These are phyloP conservation scores for Diorhabda carinulata DNA, from an alignment of 1,140 invertebrate genomes.

Conservation along the genomic window DNA sequence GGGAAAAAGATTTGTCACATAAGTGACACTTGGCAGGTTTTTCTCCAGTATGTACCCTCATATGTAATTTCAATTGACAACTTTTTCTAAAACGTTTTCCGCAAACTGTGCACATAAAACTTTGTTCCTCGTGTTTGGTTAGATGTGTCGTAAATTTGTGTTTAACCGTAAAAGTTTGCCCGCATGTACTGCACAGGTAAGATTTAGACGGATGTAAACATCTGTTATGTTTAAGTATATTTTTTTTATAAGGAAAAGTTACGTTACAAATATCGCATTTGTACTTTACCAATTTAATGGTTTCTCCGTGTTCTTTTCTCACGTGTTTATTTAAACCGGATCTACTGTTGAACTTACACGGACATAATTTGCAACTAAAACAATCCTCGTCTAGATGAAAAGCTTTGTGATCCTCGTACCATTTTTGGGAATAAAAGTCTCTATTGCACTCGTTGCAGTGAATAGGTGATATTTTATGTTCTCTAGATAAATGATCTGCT, in stretches of 20 bases:
- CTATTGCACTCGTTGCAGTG: not conserved
- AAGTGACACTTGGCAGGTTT: constrained; percentile 51
- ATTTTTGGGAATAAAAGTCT: not conserved
- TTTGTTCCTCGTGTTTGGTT: not conserved
- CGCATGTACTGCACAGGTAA: not conserved
- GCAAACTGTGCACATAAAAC: constrained; percentile 43
- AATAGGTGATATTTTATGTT: not conserved
- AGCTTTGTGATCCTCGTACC: not conserved
- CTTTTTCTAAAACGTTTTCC: constrained; percentile 59
- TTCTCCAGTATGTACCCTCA: constrained; percentile 55
- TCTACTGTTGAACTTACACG: too few relatives aligned
- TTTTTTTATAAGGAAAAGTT: not conserved
- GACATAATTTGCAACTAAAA: too few relatives aligned
- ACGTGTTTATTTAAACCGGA: not conserved
- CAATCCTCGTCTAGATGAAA: not conserved
- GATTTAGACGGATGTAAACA: not conserved
- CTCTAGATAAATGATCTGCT: not conserved
- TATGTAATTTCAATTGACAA: constrained; percentile 57
- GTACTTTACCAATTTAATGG: constrained; percentile 1
- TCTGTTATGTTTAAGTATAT: not conserved
- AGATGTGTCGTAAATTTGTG: not conserved
- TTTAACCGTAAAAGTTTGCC: not conserved
- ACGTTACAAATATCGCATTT: not conserved
- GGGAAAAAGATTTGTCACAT: constrained; percentile 52
- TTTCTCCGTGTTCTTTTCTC: not conserved